Conservation (phyloP, 2,113 vertebrate genomes). For the Vombatus ursinus region DNA sequence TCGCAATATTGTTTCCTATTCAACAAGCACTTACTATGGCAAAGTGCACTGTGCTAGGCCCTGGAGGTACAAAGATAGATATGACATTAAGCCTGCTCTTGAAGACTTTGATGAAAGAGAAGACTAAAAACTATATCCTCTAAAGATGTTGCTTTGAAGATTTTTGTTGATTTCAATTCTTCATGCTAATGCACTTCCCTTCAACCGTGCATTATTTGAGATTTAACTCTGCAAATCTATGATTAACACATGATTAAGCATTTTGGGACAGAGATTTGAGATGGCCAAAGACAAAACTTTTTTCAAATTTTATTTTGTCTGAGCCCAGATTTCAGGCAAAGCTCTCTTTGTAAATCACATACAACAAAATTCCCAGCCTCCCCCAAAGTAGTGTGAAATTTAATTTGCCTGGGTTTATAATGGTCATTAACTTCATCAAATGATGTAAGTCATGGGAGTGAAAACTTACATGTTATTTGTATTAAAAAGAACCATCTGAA, state of each 20-base stretch:
- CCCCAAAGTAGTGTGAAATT: constrained; percentile 54
- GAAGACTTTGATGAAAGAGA: not conserved
- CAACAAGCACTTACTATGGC: not conserved
- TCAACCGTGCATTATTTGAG: not conserved
- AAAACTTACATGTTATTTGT: constrained; percentile 35
- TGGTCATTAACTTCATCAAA: constrained; percentile 67
- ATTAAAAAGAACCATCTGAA: constrained; percentile 56
- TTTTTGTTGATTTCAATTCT: not conserved
- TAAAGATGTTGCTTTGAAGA: not conserved
- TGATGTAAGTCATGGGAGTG: constrained; percentile 44
- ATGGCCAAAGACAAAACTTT: not conserved
- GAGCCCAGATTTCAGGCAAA: constrained; percentile 28
- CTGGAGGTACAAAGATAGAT: not conserved
- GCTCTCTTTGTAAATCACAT: constrained; percentile 29
- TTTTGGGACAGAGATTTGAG: constrained; percentile 36
- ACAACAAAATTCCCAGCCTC: constrained; percentile 31
- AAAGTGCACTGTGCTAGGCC: not conserved
- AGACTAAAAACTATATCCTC: not conserved
- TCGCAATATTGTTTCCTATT: not conserved
- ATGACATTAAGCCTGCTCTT: not conserved
- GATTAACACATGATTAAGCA: constrained; percentile 8
- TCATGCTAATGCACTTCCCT: not conserved
- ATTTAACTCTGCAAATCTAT: not conserved
- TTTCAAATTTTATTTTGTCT: not conserved
- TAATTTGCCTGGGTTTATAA: constrained; percentile 69